Evolutionary conservation across 2,888 invertebrate species (phyloP).

Genomic region (Cryptocephalus primarius): DNA sequence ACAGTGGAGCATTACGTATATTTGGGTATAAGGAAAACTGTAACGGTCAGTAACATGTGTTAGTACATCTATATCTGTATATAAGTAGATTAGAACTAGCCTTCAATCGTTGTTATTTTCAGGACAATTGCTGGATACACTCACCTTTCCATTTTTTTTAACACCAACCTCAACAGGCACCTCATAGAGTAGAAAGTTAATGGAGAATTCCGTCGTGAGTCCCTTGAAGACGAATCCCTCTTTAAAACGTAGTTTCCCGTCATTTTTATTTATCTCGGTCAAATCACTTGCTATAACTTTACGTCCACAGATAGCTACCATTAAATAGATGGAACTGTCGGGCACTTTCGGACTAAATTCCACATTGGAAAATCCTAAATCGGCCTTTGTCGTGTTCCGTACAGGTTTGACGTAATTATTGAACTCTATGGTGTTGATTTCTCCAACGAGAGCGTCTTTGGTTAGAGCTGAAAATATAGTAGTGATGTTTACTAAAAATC

Average conservation of each 20-base stretch:
- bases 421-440: slow-evolving; percentile 14
- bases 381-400: slow-evolving; percentile 9
- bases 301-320: slow-evolving; percentile 8
- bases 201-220: slow-evolving; percentile 13
- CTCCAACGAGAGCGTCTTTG: slow-evolving; percentile 12
- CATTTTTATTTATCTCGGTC: slow-evolving; percentile 3
- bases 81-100: too few relatives aligned
- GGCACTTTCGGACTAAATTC: slow-evolving; percentile 7
- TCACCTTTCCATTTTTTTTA: slow-evolving; percentile 1
- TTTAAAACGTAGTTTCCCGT: neutral
- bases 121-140: neutral
- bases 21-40: too few relatives aligned
- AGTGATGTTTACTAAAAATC: too few relatives aligned
- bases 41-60: too few relatives aligned
- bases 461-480: slow-evolving; percentile 8
- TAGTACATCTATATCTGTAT: too few relatives aligned
- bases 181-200: slow-evolving; percentile 14
- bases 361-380: slow-evolving; percentile 11
- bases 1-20: too few relatives aligned
- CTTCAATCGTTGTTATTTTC: too few relatives aligned
- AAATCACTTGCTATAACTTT: slow-evolving; percentile 14
- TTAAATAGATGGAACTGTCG: neutral
- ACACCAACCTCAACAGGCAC: slow-evolving; percentile 7
- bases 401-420: slow-evolving; percentile 5
- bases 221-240: slow-evolving; percentile 8